A percentile compares a stretch with the other conserved stretches of the same genome.
These are phyloP conservation scores for Craseonycteris thonglongyai DNA, from an alignment of 2,113 vertebrate species.

Conservation along the genomic window DNA sequence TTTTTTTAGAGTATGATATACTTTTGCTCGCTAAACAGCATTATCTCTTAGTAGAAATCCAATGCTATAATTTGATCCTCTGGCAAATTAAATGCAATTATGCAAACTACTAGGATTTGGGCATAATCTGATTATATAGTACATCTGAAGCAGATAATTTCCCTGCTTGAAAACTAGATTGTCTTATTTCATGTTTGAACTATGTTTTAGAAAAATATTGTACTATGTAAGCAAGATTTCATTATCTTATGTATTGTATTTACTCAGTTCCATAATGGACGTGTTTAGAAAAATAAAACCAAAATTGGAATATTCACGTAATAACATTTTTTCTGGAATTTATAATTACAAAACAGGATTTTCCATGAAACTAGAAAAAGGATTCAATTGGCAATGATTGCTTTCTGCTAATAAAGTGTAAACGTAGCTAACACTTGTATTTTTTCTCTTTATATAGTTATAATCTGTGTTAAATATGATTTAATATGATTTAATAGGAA, in stretches of 20 bases:
- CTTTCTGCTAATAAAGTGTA: conserved; percentile 5
- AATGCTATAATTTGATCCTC: conserved; percentile 67
- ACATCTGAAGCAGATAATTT: conserved; percentile 65
- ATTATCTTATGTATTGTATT: conserved; percentile 24
- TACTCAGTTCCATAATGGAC: not conserved
- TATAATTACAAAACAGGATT: not conserved
- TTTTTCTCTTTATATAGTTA: conserved; percentile 27
- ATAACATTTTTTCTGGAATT: not conserved
- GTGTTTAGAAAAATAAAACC: conserved; percentile 39
- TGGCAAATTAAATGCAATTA: conserved; percentile 78
- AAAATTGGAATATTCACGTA: conserved; percentile 34
- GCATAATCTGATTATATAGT: conserved; percentile 71
- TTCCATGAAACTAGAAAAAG: not conserved
- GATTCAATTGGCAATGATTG: not conserved
- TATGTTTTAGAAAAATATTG: conserved; percentile 37
- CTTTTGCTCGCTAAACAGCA: conserved; percentile 29
- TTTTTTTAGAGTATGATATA: conserved; percentile 59
- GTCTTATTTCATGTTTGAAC: conserved; percentile 56
- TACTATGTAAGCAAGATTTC: conserved; percentile 26
- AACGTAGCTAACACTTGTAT: not conserved
- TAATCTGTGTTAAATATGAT: not conserved
- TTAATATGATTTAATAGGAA: conserved; percentile 17
- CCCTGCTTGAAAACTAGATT: conserved; percentile 55
- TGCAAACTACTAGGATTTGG: conserved; percentile 63
- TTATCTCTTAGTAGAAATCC: conserved; percentile 47